These are phyloP conservation scores for Argyresthia goedartella DNA, from an alignment of 2,888 invertebrate species.

Conservation along the genomic window DNA sequence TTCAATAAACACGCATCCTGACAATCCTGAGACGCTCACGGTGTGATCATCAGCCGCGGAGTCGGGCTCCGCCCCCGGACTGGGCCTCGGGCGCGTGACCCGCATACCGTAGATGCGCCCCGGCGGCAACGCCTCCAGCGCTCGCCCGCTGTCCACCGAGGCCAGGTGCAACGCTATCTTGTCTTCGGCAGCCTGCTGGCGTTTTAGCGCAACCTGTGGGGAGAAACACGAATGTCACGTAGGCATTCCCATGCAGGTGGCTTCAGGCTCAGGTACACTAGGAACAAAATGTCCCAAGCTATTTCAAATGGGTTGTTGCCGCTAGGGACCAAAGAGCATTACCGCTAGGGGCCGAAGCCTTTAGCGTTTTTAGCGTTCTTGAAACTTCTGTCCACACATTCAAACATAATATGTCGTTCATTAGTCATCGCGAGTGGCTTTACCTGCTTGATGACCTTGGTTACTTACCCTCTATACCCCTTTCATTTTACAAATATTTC, in stretches of 20 bases:
- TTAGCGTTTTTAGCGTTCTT: no score
- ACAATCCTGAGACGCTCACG: conserved; percentile 19
- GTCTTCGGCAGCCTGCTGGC: conserved; percentile 97
- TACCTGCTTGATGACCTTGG: no score
- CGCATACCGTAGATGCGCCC: conserved; percentile 93
- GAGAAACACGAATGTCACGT: background rate
- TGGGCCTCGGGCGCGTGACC: conserved; percentile 80
- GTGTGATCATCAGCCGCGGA: conserved; percentile 52
- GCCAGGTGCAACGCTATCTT: conserved; percentile 94
- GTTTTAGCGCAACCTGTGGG: conserved; percentile 88
- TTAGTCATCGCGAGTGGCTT: background rate
- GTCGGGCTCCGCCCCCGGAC: conserved; percentile 56
- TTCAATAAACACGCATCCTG: no score
- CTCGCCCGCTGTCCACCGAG: conserved; percentile 70
- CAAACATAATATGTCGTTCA: background rate
- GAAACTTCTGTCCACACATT: background rate
- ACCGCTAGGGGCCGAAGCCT: no score
- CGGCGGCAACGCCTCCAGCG: conserved; percentile 82
- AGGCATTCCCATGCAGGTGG: background rate
- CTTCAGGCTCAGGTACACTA: background rate
- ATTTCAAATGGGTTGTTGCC: no score
- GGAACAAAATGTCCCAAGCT: background rate
- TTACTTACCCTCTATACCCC: no score
- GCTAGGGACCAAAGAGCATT: no score
- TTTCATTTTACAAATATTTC: no score